Percentiles rank a stretch among this genome's conserved stretches.
phyloP scores from a whole-genome alignment of 2,888 invertebrate species.

The Harmothoe impar region DNA sequence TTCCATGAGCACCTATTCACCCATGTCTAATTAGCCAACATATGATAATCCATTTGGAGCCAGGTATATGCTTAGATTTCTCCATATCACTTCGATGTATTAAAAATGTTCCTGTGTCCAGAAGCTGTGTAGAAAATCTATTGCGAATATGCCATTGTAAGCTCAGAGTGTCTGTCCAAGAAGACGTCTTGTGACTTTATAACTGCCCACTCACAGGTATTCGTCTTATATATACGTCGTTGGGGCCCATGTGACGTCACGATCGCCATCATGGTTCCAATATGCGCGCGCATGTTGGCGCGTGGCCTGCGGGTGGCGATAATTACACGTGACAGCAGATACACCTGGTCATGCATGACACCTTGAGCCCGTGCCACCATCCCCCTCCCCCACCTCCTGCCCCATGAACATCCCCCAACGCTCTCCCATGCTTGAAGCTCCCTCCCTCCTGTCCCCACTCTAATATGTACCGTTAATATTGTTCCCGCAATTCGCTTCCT shows the following conservation, averaged over 20 bases:
- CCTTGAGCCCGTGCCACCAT: neutral
- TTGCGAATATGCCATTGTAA: neutral
- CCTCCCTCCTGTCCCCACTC: neutral
- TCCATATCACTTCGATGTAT: no score
- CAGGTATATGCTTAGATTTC: no score
- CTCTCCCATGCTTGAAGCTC: neutral
- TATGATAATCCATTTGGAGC: no score
- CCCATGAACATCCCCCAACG: neutral
- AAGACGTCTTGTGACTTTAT: neutral
- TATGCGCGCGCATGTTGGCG: neutral
- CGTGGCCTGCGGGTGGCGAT: neutral
- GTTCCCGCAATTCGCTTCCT: neutral
- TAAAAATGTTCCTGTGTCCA: no score
- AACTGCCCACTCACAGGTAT: neutral
- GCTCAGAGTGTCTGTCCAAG: neutral
- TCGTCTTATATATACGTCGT: neutral
- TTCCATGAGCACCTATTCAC: no score
- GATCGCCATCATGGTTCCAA: neutral
- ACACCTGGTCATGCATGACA: neutral
- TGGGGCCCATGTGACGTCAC: slow-evolving; percentile 1
- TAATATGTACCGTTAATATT: neutral
- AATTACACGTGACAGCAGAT: slow-evolving; percentile 30
- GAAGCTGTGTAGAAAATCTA: no score
- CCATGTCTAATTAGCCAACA: no score
- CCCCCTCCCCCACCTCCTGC: neutral